These are phyloP conservation scores for Drosophila chauvacae DNA, from an alignment of 1,140 invertebrate genomes.

Conservation along the genomic window DNA sequence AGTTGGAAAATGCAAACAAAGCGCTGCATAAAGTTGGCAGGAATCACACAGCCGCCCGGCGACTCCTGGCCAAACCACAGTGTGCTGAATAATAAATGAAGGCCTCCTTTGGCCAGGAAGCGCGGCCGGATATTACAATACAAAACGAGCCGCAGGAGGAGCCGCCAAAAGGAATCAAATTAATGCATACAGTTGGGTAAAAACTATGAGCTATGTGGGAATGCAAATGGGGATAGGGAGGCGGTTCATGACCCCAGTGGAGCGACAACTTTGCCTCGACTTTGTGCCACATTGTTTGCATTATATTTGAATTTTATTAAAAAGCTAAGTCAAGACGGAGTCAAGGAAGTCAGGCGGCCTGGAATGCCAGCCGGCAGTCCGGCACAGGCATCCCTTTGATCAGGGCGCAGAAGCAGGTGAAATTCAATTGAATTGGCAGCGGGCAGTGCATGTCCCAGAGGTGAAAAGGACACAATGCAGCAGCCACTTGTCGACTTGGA, in stretches of 20 bases:
- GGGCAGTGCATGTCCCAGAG: not conserved
- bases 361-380: not conserved
- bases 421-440: not conserved
- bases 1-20: slow-evolving; percentile 74
- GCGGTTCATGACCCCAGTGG: slow-evolving; percentile 13
- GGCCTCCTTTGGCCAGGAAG: slow-evolving; percentile 27
- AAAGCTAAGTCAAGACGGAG: slow-evolving; percentile 11
- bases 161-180: slow-evolving; percentile 58
- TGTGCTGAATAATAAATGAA: slow-evolving; percentile 50
- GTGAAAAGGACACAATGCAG: slow-evolving; percentile 19
- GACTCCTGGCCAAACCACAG: slow-evolving; percentile 22
- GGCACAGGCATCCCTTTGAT: not conserved
- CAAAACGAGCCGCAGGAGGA: slow-evolving; percentile 46
- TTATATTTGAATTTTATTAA: slow-evolving; percentile 68
- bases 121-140: slow-evolving; percentile 64
- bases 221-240: not conserved
- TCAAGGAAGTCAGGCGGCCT: slow-evolving; percentile 9
- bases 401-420: slow-evolving; percentile 3
- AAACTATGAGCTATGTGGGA: slow-evolving; percentile 49
- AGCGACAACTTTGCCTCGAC: slow-evolving; percentile 43
- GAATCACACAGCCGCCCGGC: not conserved
- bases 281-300: slow-evolving; percentile 58
- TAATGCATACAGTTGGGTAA: slow-evolving; percentile 61
- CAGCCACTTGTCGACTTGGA: slow-evolving; percentile 2
- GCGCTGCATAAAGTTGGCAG: slow-evolving; percentile 52